Conservation (phyloP, 2,888 invertebrate species). For the Clunio marinus region DNA sequence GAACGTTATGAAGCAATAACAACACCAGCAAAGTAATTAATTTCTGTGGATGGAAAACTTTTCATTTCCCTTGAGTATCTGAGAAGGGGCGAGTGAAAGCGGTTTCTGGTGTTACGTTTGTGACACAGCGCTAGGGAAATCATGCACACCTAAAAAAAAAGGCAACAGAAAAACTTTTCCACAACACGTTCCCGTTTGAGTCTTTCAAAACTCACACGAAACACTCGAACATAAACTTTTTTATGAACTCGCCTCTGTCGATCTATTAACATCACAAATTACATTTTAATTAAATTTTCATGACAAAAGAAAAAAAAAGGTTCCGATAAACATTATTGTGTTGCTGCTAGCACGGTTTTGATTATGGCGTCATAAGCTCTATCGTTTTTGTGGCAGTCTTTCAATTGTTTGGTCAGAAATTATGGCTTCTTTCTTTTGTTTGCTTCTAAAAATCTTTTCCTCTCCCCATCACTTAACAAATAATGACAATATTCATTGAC, state of each 20-base stretch:
- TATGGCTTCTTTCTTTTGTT: constrained; percentile 27
- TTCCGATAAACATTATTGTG: constrained; percentile 26
- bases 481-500: too few relatives aligned
- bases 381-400: background rate
- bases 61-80: constrained; percentile 15
- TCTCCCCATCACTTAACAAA: background rate
- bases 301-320: constrained; percentile 21
- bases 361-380: background rate
- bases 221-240: constrained; percentile 19
- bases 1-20: constrained; percentile 3
- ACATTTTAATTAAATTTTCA: constrained; percentile 38
- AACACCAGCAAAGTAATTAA: constrained; percentile 36
- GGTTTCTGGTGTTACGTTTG: constrained; percentile 6
- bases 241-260: constrained; percentile 16
- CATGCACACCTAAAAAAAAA: constrained; percentile 35
- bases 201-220: background rate
- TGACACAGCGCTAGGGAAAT: constrained; percentile 33
- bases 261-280: constrained; percentile 36
- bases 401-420: constrained; percentile 25
- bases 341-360: constrained; percentile 17
- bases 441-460: constrained; percentile 7
- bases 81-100: constrained; percentile 1
- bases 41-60: constrained; percentile 36
- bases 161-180: constrained; percentile 23
- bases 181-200: background rate